phyloP scores from a whole-genome alignment of 2,888 invertebrate genomes.

The Psococerastis gibbosa region DNA sequence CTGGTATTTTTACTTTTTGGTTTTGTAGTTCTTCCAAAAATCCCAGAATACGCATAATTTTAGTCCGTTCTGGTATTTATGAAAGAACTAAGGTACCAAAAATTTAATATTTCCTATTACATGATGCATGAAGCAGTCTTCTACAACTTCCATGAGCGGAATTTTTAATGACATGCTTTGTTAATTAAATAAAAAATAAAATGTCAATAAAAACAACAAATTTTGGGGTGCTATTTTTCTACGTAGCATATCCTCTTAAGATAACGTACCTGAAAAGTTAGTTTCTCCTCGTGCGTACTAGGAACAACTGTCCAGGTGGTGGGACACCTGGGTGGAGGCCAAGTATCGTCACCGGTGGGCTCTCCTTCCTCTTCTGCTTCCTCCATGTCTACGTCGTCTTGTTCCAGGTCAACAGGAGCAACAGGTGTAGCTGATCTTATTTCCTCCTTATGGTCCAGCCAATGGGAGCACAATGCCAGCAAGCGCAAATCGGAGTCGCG shows the following conservation, averaged over 20 bases:
- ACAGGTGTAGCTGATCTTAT: constrained; percentile 10
- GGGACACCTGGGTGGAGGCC: constrained; percentile 39
- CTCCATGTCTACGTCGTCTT: constrained; percentile 16
- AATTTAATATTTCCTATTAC: too few species aligned
- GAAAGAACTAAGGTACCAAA: too few species aligned
- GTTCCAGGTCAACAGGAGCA: constrained; percentile 5
- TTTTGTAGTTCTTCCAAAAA: too few species aligned
- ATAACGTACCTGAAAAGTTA: constrained; percentile 36
- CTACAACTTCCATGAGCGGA: too few species aligned
- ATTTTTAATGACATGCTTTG: too few species aligned
- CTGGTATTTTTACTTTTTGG: too few species aligned
- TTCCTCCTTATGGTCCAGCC: constrained; percentile 47
- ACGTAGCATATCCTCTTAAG: too few species aligned
- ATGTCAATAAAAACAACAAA: not conserved
- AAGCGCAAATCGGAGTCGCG: constrained; percentile 70
- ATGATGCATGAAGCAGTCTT: too few species aligned
- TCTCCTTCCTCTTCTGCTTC: constrained; percentile 20
- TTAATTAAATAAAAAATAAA: not conserved
- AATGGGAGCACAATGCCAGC: constrained; percentile 53
- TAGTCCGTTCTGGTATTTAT: too few species aligned
- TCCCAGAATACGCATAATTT: too few species aligned
- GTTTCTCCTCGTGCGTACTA: constrained; percentile 56
- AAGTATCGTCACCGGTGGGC: constrained; percentile 21
- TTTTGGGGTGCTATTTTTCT: not conserved
- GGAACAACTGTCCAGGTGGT: constrained; percentile 69